phyloP scores from a whole-genome alignment of 2,888 invertebrate genomes.

The Azorinus chamasolen region DNA sequence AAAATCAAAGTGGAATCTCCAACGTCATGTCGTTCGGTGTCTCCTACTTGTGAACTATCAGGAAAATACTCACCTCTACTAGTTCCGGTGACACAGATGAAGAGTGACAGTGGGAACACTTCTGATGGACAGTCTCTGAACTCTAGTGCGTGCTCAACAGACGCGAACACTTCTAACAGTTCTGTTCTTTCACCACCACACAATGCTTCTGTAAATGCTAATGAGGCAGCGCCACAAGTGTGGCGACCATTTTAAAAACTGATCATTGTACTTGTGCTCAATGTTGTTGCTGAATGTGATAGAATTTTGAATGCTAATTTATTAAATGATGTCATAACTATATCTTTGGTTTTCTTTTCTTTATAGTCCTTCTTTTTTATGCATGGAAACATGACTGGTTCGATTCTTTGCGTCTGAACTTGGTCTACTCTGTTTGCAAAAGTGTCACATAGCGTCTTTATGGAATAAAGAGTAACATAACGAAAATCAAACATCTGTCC shows the following conservation, averaged over 20 bases:
- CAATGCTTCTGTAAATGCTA: slow-evolving; percentile 46
- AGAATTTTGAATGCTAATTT: no score
- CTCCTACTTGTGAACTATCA: slow-evolving; percentile 35
- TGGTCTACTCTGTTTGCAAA: no score
- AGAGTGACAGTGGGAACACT: slow-evolving; percentile 25
- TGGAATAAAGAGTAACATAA: no score
- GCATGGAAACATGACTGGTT: no score
- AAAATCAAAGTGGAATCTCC: slow-evolving; percentile 48
- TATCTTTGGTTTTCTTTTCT: no score
- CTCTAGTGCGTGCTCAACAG: slow-evolving; percentile 1
- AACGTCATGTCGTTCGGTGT: slow-evolving; percentile 28
- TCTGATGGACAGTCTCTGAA: slow-evolving; percentile 26
- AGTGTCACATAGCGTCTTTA: no score
- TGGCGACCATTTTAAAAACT: slow-evolving; percentile 60
- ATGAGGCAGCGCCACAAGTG: slow-evolving; percentile 56
- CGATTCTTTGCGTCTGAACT: no score
- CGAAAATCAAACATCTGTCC: no score
- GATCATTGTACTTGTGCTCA: neutral
- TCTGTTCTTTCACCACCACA: slow-evolving; percentile 45
- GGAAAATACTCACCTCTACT: slow-evolving; percentile 48
- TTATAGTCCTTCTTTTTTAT: no score
- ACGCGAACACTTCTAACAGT: slow-evolving; percentile 20
- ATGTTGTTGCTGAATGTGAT: neutral
- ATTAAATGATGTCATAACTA: no score
- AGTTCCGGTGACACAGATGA: slow-evolving; percentile 45